These are phyloP conservation scores for Branchinecta lynchi DNA, from an alignment of 1,140 invertebrate species.

Conservation along the genomic window DNA sequence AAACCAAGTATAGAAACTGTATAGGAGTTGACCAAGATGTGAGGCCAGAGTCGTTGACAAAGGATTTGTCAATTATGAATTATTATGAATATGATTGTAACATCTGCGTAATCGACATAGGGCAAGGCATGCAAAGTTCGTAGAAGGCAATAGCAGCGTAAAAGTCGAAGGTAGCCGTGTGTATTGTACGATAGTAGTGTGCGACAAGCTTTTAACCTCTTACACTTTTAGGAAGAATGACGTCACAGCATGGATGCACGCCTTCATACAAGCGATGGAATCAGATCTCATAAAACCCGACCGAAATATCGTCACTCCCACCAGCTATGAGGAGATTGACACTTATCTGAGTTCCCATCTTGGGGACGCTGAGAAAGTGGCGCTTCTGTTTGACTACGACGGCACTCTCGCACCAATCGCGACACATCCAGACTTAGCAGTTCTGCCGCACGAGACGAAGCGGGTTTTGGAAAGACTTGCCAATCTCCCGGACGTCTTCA, in stretches of 20 bases:
- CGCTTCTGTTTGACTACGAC: slow-evolving; percentile 71
- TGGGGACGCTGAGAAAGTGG: slow-evolving; percentile 64
- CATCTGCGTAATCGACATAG: too few relatives aligned
- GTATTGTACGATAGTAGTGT: too few relatives aligned
- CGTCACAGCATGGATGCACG: slow-evolving; percentile 75
- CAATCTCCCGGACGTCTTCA: slow-evolving; percentile 73
- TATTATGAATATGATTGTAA: too few relatives aligned
- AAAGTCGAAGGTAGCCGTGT: too few relatives aligned
- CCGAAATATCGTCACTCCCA: slow-evolving; percentile 50
- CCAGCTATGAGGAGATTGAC: slow-evolving; percentile 72
- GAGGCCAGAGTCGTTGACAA: too few relatives aligned
- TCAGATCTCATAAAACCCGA: background rate
- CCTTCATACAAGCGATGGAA: slow-evolving; percentile 52
- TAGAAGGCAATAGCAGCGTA: too few relatives aligned
- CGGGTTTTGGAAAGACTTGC: slow-evolving; percentile 58
- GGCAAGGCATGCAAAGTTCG: too few relatives aligned
- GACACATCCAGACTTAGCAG: slow-evolving; percentile 70
- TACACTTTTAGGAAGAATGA: slow-evolving; percentile 45
- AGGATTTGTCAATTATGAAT: too few relatives aligned
- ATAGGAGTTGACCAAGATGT: too few relatives aligned
- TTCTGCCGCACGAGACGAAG: slow-evolving; percentile 64
- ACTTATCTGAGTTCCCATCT: slow-evolving; percentile 72
- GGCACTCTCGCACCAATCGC: slow-evolving; percentile 75
- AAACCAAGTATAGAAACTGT: too few relatives aligned
- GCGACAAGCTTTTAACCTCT: too few relatives aligned